phyloP scores from a whole-genome alignment of 2,797 vertebrate genomes.

The Cryptoprocta ferox region DNA sequence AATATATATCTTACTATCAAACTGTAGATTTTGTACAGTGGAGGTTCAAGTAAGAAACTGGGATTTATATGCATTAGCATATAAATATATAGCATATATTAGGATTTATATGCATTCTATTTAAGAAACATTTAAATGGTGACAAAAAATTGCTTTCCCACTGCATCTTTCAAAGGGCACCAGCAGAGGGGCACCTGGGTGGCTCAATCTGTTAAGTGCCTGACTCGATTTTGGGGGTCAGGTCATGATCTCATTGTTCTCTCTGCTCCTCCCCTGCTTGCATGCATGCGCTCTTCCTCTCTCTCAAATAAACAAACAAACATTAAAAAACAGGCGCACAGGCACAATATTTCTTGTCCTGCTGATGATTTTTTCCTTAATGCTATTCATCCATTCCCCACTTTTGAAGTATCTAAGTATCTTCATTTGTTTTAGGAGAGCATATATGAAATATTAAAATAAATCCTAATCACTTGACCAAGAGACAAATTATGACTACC shows the following conservation, averaged over 20 bases:
- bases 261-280: too few relatives aligned
- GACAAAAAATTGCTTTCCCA: conserved; percentile 62
- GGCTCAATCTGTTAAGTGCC: too few relatives aligned
- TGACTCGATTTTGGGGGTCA: too few relatives aligned
- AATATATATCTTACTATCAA: conserved; percentile 63
- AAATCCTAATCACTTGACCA: conserved; percentile 61
- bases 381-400: conserved; percentile 45
- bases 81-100: too few relatives aligned
- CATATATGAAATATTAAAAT: conserved; percentile 66
- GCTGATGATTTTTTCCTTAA: conserved; percentile 57
- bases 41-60: conserved; percentile 59
- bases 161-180: conserved; percentile 70
- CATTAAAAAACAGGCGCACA: conserved; percentile 39
- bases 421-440: conserved; percentile 57
- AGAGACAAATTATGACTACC: conserved; percentile 27
- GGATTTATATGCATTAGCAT: conserved; percentile 57
- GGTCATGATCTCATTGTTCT: too few relatives aligned
- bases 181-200: neutral
- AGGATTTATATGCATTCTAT: conserved; percentile 23
- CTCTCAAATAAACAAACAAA: too few relatives aligned
- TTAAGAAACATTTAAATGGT: conserved; percentile 39
- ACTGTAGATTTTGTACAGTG: conserved; percentile 55
- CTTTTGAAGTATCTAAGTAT: conserved; percentile 66
- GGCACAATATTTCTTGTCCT: conserved; percentile 41
- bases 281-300: too few relatives aligned